Conservation (phyloP, 2,113 vertebrate genomes). For the Takifugu bimaculatus region DNA sequence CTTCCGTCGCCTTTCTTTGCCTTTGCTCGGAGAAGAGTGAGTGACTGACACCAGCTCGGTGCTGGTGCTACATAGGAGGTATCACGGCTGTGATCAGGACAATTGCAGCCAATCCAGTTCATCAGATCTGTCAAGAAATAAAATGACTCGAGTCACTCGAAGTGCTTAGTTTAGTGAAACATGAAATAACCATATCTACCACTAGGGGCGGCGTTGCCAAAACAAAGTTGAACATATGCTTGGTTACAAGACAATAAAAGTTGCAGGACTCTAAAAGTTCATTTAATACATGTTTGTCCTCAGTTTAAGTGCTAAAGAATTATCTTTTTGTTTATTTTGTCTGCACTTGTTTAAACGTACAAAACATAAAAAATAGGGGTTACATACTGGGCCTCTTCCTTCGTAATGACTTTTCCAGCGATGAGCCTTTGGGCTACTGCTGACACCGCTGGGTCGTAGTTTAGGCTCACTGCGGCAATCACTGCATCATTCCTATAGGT, state of each 20-base stretch:
- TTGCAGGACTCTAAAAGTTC: no score
- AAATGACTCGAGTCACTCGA: not conserved
- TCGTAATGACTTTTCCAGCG: constrained; percentile 75
- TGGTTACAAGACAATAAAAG: no score
- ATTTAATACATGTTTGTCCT: no score
- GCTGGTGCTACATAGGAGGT: not conserved
- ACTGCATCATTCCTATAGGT: constrained; percentile 72
- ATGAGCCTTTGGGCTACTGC: constrained; percentile 76
- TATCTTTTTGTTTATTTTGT: no score
- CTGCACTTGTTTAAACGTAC: no score
- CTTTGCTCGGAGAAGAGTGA: constrained; percentile 2
- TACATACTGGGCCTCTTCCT: constrained; percentile 78
- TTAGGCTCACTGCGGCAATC: constrained; percentile 77
- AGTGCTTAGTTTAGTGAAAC: not conserved
- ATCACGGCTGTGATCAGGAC: constrained; percentile 37
- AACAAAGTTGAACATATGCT: no score
- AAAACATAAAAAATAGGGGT: not conserved
- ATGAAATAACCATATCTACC: no score
- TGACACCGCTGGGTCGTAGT: constrained; percentile 80
- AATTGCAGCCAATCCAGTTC: constrained; percentile 73
- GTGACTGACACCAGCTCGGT: constrained; percentile 4
- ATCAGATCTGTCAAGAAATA: constrained; percentile 55
- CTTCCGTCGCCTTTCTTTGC: not conserved
- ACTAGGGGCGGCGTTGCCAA: no score
- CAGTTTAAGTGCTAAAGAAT: no score